These are phyloP conservation scores for Glaucidium brasilianum DNA, from an alignment of 2,113 vertebrate species.

Conservation along the genomic window DNA sequence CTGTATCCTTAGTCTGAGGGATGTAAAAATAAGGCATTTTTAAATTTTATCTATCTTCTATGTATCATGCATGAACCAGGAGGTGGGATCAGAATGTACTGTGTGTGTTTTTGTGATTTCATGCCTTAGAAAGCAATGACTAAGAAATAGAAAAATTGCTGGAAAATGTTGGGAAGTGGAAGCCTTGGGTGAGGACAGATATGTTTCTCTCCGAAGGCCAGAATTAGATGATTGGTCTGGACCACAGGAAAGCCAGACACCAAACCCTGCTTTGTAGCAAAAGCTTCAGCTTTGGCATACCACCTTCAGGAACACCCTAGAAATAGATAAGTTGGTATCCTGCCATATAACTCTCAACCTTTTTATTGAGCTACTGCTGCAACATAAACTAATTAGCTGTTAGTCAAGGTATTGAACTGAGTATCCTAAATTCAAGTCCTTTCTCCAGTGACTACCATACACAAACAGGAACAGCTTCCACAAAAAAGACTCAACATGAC, in stretches of 20 bases:
- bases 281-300: not conserved
- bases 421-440: not conserved
- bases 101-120: not conserved
- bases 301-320: not conserved
- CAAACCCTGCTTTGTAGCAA: not conserved
- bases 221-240: not conserved
- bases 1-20: not conserved
- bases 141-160: not conserved
- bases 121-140: not conserved
- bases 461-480: not conserved
- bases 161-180: not conserved
- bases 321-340: not conserved
- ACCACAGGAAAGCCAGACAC: not conserved
- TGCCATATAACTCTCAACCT: not conserved
- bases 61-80: not conserved
- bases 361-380: not conserved
- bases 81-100: not conserved
- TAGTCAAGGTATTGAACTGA: not conserved
- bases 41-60: not conserved
- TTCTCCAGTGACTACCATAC: not conserved
- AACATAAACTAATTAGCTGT: not conserved
- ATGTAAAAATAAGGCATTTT: slow-evolving; percentile 3
- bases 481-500: not conserved
- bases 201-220: not conserved
- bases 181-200: not conserved